Percentiles rank a stretch among this genome's conserved stretches.
phyloP scores from a whole-genome alignment of 2,797 vertebrate species.

The Gadopsis bispinosus region DNA sequence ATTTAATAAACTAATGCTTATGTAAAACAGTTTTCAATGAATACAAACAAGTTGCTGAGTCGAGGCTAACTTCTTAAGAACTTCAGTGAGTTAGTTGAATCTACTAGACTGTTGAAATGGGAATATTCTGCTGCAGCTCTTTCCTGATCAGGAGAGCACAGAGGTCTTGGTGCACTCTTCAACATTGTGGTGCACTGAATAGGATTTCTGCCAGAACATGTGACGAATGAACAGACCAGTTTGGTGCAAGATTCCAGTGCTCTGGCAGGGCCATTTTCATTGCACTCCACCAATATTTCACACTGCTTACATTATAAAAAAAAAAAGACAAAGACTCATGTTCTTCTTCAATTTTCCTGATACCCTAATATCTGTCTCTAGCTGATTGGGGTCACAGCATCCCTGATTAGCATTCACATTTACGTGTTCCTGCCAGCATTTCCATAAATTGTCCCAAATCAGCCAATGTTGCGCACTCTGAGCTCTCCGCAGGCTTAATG shows the following conservation, averaged over 20 bases:
- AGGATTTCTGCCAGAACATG: background rate
- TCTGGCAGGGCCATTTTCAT: constrained; percentile 29
- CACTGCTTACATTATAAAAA: constrained; percentile 5
- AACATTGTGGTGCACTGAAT: background rate
- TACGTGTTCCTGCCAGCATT: constrained; percentile 68
- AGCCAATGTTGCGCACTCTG: constrained; percentile 64
- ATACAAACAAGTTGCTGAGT: background rate
- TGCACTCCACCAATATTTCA: constrained; percentile 15
- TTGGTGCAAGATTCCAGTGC: constrained; percentile 4
- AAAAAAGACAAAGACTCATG: constrained; percentile 49
- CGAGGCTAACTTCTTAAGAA: background rate
- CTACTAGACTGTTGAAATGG: background rate
- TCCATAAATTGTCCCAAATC: constrained; percentile 75
- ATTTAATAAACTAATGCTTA: background rate
- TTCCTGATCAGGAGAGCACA: background rate
- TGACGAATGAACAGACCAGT: constrained; percentile 17
- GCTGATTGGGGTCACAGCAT: constrained; percentile 72
- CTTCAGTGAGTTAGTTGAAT: background rate
- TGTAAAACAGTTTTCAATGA: background rate
- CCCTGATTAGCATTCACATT: constrained; percentile 67
- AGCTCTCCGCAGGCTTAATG: constrained; percentile 75
- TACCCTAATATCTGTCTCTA: constrained; percentile 62
- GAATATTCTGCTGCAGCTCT: background rate
- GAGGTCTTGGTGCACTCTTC: background rate
- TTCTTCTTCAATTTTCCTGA: constrained; percentile 53